These are phyloP conservation scores for Temnothorax nylanderi DNA, from an alignment of 1,140 invertebrate species.

Conservation along the genomic window DNA sequence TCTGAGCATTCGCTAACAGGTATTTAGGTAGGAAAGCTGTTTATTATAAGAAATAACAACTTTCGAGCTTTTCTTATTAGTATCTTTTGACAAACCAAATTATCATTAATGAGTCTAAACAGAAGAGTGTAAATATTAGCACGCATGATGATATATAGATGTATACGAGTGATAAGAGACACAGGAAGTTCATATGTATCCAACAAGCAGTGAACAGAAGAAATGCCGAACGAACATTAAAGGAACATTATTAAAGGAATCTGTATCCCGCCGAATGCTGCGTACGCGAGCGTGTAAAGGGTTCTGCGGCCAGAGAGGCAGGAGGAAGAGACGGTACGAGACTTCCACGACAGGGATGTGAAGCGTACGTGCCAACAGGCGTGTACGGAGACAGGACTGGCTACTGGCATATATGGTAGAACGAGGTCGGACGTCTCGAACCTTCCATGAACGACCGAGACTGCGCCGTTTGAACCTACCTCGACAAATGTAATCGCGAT, in stretches of 20 bases:
- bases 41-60: not conserved
- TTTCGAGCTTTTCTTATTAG: not conserved
- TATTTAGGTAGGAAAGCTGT: not conserved
- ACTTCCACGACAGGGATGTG: constrained; percentile 35
- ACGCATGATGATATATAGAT: not conserved
- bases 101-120: not conserved
- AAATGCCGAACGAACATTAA: not conserved
- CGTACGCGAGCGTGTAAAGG: not conserved
- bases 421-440: constrained; percentile 75
- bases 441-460: constrained; percentile 53
- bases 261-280: not conserved
- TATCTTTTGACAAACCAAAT: not conserved
- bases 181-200: not conserved
- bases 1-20: not conserved
- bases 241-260: not conserved
- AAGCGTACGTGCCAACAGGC: constrained; percentile 27
- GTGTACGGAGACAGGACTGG: constrained; percentile 56
- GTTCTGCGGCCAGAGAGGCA: not conserved
- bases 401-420: constrained; percentile 55
- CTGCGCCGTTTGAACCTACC: constrained; percentile 27
- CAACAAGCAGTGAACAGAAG: not conserved
- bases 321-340: constrained; percentile 24
- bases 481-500: constrained; percentile 25
- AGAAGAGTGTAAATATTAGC: not conserved
- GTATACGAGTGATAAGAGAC: not conserved